Evolutionary conservation across 2,113 vertebrate genomes (phyloP).

Genomic region (Psammodynastes pulverulentus): DNA sequence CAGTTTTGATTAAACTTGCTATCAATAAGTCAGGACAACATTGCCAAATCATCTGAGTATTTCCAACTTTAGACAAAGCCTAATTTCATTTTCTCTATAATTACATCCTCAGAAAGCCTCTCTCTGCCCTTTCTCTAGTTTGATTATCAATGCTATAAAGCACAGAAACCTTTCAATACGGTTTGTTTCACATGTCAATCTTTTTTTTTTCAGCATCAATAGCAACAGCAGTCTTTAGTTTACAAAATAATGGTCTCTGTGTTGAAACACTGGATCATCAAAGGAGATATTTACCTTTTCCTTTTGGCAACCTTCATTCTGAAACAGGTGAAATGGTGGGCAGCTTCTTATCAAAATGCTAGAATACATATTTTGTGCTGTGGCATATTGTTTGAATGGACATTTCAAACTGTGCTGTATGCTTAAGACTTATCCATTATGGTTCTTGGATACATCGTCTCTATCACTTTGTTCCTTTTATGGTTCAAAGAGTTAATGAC

Average conservation of each 20-base stretch:
- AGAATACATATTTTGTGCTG: background rate
- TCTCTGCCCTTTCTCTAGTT: background rate
- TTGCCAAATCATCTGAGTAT: background rate
- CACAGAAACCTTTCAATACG: accelerated
- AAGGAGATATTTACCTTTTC: background rate
- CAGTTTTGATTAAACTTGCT: background rate
- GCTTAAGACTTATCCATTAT: background rate
- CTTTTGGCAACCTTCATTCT: background rate
- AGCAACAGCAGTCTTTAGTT: background rate
- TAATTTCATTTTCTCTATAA: background rate
- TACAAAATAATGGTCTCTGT: background rate
- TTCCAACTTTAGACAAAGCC: background rate
- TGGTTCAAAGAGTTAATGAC: background rate
- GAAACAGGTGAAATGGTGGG: background rate
- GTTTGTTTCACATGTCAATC: background rate
- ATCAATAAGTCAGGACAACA: background rate
- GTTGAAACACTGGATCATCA: background rate
- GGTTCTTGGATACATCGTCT: background rate
- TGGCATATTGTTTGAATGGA: background rate
- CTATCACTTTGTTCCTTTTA: background rate
- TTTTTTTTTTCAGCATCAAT: background rate
- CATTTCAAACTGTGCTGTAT: background rate
- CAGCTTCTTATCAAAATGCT: background rate
- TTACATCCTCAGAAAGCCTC: background rate
- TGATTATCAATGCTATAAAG: background rate